phyloP scores from a whole-genome alignment of 2,797 vertebrate species.

The Trematomus bernacchii region DNA sequence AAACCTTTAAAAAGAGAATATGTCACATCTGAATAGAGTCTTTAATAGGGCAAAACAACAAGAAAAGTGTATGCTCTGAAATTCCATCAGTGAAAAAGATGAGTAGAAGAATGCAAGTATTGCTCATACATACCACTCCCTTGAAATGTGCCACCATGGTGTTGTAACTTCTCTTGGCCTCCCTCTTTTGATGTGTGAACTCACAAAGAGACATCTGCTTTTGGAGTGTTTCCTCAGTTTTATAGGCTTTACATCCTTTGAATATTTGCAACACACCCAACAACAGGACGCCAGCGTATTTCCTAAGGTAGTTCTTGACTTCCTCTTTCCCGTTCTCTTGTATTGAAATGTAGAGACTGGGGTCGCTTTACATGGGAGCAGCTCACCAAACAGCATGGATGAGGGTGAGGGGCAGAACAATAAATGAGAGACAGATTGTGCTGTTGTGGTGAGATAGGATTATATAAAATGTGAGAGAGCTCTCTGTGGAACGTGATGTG shows the following conservation, averaged over 20 bases:
- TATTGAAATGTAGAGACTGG: slow-evolving; percentile 14
- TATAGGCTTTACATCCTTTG: slow-evolving; percentile 36
- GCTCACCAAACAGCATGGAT: slow-evolving; percentile 19
- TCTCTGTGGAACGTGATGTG: slow-evolving; percentile 10
- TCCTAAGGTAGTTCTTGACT: slow-evolving; percentile 62
- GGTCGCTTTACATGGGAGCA: slow-evolving; percentile 24
- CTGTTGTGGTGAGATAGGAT: slow-evolving; percentile 16
- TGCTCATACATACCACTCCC: background rate
- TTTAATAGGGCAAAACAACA: background rate
- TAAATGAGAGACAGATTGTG: slow-evolving; percentile 19
- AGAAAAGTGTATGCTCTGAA: background rate
- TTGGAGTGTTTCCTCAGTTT: slow-evolving; percentile 35
- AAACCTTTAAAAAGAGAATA: background rate
- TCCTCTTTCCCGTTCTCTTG: slow-evolving; percentile 45
- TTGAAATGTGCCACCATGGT: slow-evolving; percentile 11
- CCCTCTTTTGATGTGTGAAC: slow-evolving; percentile 15
- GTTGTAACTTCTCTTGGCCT: slow-evolving; percentile 10
- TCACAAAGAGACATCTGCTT: slow-evolving; percentile 23
- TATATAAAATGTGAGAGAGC: background rate
- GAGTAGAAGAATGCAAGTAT: background rate
- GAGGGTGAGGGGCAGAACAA: slow-evolving; percentile 1
- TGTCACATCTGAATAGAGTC: background rate
- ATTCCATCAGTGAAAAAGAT: slow-evolving; percentile 7
- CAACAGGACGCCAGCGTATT: slow-evolving; percentile 69
- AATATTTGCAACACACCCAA: slow-evolving; percentile 49